Percentiles rank a stretch among this genome's conserved stretches.
Conservation (phyloP, 2,888 invertebrate species). For the Cryptosula pallasiana region DNA sequence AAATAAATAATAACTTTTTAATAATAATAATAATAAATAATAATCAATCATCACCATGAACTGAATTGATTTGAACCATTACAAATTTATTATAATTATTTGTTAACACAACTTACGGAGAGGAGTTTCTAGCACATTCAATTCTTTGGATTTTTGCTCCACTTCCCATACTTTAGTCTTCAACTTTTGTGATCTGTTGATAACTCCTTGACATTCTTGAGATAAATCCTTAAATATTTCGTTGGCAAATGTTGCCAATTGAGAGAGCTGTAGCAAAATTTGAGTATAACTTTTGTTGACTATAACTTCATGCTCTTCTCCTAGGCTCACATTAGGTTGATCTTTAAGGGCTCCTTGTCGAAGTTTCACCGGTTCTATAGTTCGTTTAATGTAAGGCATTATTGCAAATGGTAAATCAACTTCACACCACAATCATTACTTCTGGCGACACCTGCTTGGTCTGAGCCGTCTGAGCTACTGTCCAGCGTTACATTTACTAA, state of each 20-base stretch:
- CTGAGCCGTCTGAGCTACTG: no score
- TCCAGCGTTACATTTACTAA: no score
- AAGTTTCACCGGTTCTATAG: constrained; percentile 14
- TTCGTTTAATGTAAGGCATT: constrained; percentile 19
- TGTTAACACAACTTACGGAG: constrained; percentile 24
- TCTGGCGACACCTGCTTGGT: no score
- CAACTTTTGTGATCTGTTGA: constrained; percentile 8
- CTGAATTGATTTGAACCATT: no score
- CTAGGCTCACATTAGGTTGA: neutral
- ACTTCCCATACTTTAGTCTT: constrained; percentile 14
- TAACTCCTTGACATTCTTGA: constrained; percentile 10
- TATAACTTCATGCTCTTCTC: constrained; percentile 22
- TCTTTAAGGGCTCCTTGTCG: constrained; percentile 17
- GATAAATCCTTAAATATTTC: constrained; percentile 18
- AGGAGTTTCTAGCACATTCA: constrained; percentile 21
- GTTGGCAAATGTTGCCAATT: neutral
- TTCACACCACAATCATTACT: no score
- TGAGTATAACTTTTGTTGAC: constrained; percentile 15
- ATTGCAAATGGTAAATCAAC: neutral
- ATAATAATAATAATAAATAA: neutral
- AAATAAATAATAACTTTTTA: neutral
- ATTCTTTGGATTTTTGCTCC: neutral
- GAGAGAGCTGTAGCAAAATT: constrained; percentile 11
- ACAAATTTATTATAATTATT: no score
- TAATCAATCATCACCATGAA: no score